These are phyloP conservation scores for Eurystomus glaucurus DNA, from an alignment of 2,797 vertebrate species.

Conservation along the genomic window DNA sequence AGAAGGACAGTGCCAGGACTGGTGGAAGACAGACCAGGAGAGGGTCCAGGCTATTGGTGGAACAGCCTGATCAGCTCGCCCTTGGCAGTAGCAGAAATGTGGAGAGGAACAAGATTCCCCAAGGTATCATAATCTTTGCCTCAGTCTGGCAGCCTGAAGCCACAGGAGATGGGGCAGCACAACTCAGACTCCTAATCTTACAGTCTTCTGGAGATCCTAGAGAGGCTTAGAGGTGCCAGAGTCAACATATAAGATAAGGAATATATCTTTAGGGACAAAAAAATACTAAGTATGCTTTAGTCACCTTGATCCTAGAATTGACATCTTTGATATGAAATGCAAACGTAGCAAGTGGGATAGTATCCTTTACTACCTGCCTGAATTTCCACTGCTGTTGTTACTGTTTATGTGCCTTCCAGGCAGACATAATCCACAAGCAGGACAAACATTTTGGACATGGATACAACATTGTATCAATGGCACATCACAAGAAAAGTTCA, in stretches of 20 bases:
- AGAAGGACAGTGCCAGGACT: not conserved
- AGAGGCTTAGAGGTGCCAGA: not conserved
- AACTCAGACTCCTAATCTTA: fast-evolving
- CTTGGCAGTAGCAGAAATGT: not conserved
- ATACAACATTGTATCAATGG: not conserved
- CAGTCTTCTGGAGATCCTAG: not conserved
- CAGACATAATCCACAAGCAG: not conserved
- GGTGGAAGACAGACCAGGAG: not conserved
- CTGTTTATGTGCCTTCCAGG: not conserved
- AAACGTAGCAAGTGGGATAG: not conserved
- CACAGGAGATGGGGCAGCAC: not conserved
- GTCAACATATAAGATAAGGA: fast-evolving
- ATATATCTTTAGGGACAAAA: not conserved
- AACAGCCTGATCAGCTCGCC: fast-evolving
- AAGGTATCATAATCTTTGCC: not conserved
- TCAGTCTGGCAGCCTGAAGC: not conserved
- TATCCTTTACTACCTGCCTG: not conserved
- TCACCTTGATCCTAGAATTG: not conserved
- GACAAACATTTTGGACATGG: not conserved
- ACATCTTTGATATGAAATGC: not conserved
- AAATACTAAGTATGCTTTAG: not conserved
- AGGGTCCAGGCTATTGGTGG: fast-evolving
- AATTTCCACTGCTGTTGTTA: not conserved
- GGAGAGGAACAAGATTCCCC: fast-evolving
- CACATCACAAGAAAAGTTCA: not conserved